Evolutionary conservation across 2,797 vertebrate species (phyloP), one percentile per base, ranked within the genome.

Genomic region (Diceros bicornis): DNA sequence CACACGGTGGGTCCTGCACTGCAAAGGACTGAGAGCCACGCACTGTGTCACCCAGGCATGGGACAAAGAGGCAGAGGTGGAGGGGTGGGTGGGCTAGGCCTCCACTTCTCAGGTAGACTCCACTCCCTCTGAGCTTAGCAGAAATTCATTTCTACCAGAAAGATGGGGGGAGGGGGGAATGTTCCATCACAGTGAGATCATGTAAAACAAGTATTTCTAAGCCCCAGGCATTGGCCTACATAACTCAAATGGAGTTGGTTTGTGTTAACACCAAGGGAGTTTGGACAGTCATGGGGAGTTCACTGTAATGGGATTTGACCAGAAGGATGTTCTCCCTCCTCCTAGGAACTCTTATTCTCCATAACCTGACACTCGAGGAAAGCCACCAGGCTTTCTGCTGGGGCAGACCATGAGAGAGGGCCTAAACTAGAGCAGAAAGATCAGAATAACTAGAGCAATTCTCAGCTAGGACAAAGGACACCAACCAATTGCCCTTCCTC

Each of bases 71-170:
- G 23, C 78, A 94, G 37, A 75, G 25, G 47, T 8, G 62, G 50
- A 34, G 29, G 32, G 34, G 21, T 17, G n/a, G 18, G 13, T 44
- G 68, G 72, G 27, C 7, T 57, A 68, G 62, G 27, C 4, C n/a
- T 16, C 27, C 34, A 37, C 52, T 34, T 25, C 32, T 18, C 20
- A 27, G 27, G 59, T 13, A 69, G 25, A 83, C 32, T 34, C 9
- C 34, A 50, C n/a, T 61, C 47, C 10, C n/a, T 69, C 71, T 37
- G 27, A 18, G 9, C n/a, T 91, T 81, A 74, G 1, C 8, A 91
- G 62, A 88, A 95, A 91, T 18, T 96, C 25, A 20, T 86, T 64
- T 85, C 25, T 87, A 20, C 44, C 34, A 92, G 47, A 94, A 94
- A 82, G 21, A 90, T 62, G 16, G 3, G 27, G 21, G 32, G 2